phyloP scores from a whole-genome alignment of 2,888 invertebrate genomes.

The Mythimna vitellina region DNA sequence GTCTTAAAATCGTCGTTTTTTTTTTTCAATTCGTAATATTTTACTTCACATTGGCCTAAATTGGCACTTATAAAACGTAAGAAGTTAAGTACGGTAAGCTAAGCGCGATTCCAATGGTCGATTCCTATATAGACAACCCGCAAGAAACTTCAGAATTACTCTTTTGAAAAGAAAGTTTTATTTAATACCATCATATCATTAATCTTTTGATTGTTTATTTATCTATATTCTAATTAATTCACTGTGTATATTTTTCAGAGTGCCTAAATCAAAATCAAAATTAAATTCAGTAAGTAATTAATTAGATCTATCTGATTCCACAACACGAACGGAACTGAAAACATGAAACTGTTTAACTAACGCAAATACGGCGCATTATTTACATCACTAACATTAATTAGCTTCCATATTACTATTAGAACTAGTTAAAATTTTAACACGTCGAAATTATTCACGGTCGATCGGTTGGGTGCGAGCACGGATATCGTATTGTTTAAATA shows the following conservation, averaged over 20 bases:
- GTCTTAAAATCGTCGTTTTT: background rate
- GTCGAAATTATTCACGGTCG: slow-evolving; percentile 14
- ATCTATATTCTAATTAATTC: background rate
- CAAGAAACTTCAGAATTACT: too few species aligned
- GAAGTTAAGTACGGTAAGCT: too few species aligned
- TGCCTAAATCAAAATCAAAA: background rate
- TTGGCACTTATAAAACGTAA: too few species aligned
- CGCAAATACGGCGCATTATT: slow-evolving; percentile 23
- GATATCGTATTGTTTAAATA: background rate
- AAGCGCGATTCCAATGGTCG: too few species aligned
- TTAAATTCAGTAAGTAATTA: slow-evolving; percentile 7
- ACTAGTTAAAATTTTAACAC: slow-evolving; percentile 6
- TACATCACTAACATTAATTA: slow-evolving; percentile 37
- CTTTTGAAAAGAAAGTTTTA: too few species aligned
- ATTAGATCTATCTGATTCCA: background rate
- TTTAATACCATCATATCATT: background rate
- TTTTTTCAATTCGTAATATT: too few species aligned
- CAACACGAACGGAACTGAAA: background rate
- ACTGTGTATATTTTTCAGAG: background rate
- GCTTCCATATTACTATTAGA: slow-evolving; percentile 7
- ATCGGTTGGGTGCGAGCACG: background rate
- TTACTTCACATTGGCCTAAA: too few species aligned
- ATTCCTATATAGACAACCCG: too few species aligned
- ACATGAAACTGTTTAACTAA: slow-evolving; percentile 20
- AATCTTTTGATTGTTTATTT: background rate